These are phyloP conservation scores for Protomyctophum bolini DNA, from an alignment of 2,113 vertebrate genomes.

Conservation along the genomic window DNA sequence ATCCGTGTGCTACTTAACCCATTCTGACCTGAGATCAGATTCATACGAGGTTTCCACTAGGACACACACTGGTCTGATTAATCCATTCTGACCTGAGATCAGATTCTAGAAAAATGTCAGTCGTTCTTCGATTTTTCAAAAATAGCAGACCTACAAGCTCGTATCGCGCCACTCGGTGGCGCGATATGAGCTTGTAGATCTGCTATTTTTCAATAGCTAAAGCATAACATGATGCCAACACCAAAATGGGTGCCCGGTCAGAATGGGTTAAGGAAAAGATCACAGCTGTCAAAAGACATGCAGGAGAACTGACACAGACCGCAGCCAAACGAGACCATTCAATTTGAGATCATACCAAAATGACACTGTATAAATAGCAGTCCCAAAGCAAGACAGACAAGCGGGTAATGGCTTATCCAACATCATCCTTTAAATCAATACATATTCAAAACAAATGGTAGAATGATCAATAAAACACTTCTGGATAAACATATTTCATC, in stretches of 20 bases:
- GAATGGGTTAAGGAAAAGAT: not conserved
- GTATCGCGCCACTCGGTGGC: too few species aligned
- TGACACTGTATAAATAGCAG: constrained; percentile 10
- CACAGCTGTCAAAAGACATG: not conserved
- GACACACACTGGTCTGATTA: too few species aligned
- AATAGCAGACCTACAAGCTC: too few species aligned
- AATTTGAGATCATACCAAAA: constrained; percentile 7
- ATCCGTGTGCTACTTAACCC: not conserved
- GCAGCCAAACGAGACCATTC: constrained; percentile 21
- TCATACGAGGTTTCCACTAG: too few species aligned
- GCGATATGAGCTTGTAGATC: too few species aligned
- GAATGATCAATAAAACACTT: not conserved
- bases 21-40: too few species aligned
- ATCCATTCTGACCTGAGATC: too few species aligned
- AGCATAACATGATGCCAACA: too few species aligned
- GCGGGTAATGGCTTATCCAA: not conserved
- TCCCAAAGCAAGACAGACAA: not conserved
- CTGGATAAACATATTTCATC: not conserved
- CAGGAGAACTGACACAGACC: constrained; percentile 5
- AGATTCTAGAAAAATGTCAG: too few species aligned
- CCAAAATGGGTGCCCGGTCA: too few species aligned
- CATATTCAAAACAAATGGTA: not conserved
- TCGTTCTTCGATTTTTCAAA: too few species aligned
- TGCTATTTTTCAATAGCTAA: too few species aligned
- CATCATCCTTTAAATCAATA: not conserved